A percentile compares a stretch with the other conserved stretches of the same genome.
phyloP scores from a whole-genome alignment of 2,888 invertebrate genomes.

The Melanargia galathea region DNA sequence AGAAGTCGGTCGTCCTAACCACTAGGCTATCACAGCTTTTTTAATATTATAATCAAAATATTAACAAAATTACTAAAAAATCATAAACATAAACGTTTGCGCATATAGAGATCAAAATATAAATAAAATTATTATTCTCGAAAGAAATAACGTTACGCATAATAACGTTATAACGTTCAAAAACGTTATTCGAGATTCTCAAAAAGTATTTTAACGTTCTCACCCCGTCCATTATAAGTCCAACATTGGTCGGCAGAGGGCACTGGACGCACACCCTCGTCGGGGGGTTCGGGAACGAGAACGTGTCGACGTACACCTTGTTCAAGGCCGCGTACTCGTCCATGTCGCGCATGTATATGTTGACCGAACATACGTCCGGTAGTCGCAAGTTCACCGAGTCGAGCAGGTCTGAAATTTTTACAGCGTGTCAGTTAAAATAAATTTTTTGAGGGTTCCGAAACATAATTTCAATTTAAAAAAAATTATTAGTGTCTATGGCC shows the following conservation, averaged over 20 bases:
- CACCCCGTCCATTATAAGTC: slow-evolving; percentile 89
- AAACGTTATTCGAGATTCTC: too few relatives aligned
- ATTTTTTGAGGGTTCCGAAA: background rate
- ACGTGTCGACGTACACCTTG: slow-evolving; percentile 87
- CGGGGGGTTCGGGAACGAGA: slow-evolving; percentile 91
- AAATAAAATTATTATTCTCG: too few relatives aligned
- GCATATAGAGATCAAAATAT: too few relatives aligned
- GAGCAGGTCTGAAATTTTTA: slow-evolving; percentile 73
- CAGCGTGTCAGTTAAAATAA: slow-evolving; percentile 11
- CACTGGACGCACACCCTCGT: slow-evolving; percentile 93
- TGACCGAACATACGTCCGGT: slow-evolving; percentile 89
- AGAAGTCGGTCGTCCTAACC: too few relatives aligned
- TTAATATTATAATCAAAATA: too few relatives aligned
- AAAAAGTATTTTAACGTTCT: slow-evolving; percentile 46
- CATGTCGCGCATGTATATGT: slow-evolving; percentile 93
- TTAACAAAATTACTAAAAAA: too few relatives aligned
- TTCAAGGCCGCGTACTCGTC: slow-evolving; percentile 89
- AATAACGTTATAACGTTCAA: too few relatives aligned
- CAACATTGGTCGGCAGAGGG: slow-evolving; percentile 86
- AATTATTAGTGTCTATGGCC: too few relatives aligned
- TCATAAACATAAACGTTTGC: too few relatives aligned
- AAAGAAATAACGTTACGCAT: too few relatives aligned
- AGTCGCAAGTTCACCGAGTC: slow-evolving; percentile 77
- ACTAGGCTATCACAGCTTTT: too few relatives aligned
- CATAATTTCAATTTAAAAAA: too few relatives aligned